phyloP scores from a whole-genome alignment of 2,888 invertebrate species.

The Ashinkailepas kermadecensis region DNA sequence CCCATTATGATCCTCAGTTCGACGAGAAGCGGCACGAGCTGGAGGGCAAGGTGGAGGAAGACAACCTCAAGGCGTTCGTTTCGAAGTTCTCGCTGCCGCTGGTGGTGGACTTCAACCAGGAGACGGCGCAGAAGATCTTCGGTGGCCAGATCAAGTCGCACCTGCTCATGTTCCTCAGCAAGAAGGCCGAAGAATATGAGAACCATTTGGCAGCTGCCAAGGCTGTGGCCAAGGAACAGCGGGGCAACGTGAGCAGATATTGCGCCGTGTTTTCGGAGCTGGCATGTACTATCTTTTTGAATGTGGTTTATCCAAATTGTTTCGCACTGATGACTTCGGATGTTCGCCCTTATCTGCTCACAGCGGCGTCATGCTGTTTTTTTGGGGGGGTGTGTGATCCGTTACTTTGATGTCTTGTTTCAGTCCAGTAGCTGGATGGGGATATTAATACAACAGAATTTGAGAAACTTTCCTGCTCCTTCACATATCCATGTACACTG shows the following conservation, averaged over 20 bases:
- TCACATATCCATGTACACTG: too few species aligned
- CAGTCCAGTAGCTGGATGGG: too few species aligned
- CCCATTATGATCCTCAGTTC: conserved; percentile 50
- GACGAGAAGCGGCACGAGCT: conserved; percentile 73
- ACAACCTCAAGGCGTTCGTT: conserved; percentile 72
- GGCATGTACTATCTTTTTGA: too few species aligned
- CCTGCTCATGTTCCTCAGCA: conserved; percentile 87
- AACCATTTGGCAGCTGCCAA: conserved; percentile 67
- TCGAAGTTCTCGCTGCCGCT: conserved; percentile 74
- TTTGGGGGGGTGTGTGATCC: too few species aligned
- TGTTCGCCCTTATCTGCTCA: too few species aligned
- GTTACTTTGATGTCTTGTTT: too few species aligned
- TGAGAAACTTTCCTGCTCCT: too few species aligned
- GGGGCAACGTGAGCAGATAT: conserved; percentile 54
- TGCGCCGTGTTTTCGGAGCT: too few species aligned
- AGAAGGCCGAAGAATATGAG: conserved; percentile 76
- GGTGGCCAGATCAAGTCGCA: conserved; percentile 97
- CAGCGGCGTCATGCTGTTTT: too few species aligned
- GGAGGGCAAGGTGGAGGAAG: conserved; percentile 59
- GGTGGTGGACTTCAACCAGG: conserved; percentile 92
- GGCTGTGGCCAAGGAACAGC: conserved; percentile 78
- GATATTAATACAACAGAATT: too few species aligned
- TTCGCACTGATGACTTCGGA: too few species aligned
- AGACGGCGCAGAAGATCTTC: conserved; percentile 96
- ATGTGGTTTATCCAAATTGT: too few species aligned